Evolutionary conservation across 1,140 invertebrate genomes (phyloP), one percentile per base, ranked within the genome.

Genomic region (Drosophila nigrodunni): DNA sequence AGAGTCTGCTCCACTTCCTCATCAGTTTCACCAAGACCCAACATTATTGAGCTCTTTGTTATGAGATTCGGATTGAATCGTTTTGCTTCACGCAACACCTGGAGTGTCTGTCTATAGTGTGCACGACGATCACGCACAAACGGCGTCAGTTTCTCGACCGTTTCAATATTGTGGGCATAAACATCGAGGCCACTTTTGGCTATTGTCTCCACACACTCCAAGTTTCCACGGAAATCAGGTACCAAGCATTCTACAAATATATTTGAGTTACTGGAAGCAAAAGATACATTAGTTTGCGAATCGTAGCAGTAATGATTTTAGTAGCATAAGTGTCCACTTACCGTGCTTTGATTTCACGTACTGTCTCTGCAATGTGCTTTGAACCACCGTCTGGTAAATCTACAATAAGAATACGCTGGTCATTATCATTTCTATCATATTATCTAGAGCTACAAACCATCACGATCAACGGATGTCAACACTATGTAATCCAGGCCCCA

Each of bases 401-500:
- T 92, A 25, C 4, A 21, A 15, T 6, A 7, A 15, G 9, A 11
- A 39, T 37, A 18, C 11, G 21, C 11, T 35, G 21, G 7, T 11
- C 18, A 50, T 41, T 18, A 7, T n/a, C 9, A 25, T 44, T 10
- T 0, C 0, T 25, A 44, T 7, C 1, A 30, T 6, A 11, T 13
- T 13, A 13, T 13, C n/a, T 8, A n/a, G 7, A 41, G 35, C 2
- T 65, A 60, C 65, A 8, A 34, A 92, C 91, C 98, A 94, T 99
- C 99, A 92, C 99, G 94, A 93, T 99, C 99, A 0, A 99, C 99
- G 11, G 98, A 99, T 3, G 99, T 99, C 3, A 99, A 93, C 18
- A 99, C 99, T 70, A 99, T 96, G 93, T 99, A 99, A 92, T 99
- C 97, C 8, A 99, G 93, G 9, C 97, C 97, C 99, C 99, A 99